phyloP scores from a whole-genome alignment of 1,140 invertebrate species.

The Drosophila micromelanica region DNA sequence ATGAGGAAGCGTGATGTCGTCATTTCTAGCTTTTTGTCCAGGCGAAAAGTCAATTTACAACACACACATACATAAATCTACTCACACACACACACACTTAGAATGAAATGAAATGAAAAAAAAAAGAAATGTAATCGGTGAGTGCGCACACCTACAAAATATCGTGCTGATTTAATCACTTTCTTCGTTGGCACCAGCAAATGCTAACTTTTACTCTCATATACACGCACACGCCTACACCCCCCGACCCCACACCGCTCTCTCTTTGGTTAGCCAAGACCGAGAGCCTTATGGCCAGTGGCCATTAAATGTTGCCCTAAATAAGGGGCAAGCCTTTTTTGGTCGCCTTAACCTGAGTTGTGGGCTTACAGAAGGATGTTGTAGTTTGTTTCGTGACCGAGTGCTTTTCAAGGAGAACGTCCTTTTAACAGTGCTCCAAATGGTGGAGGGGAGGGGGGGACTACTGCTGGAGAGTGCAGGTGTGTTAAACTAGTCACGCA shows the following conservation, averaged over 20 bases:
- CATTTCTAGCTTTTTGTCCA: slow-evolving; percentile 78
- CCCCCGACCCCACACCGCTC: not conserved
- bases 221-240: slow-evolving; percentile 54
- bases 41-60: slow-evolving; percentile 77
- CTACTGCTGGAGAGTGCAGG: slow-evolving; percentile 36
- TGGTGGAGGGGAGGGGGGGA: not conserved
- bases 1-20: slow-evolving; percentile 74
- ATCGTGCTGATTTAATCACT: slow-evolving; percentile 82
- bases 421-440: slow-evolving; percentile 11
- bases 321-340: slow-evolving; percentile 79
- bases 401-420: slow-evolving; percentile 76
- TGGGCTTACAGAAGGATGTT: slow-evolving; percentile 55
- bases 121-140: slow-evolving; percentile 72
- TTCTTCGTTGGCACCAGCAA: slow-evolving; percentile 72
- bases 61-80: slow-evolving; percentile 30
- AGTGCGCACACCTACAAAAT: slow-evolving; percentile 80
- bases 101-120: slow-evolving; percentile 37
- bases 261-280: slow-evolving; percentile 60
- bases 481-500: slow-evolving; percentile 77
- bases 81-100: slow-evolving; percentile 24
- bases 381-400: slow-evolving; percentile 76
- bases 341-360: slow-evolving; percentile 52
- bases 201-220: slow-evolving; percentile 76
- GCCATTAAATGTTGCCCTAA: slow-evolving; percentile 81
- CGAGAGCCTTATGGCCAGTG: slow-evolving; percentile 72